Evolutionary conservation across 2,113 vertebrate genomes (phyloP).

Genomic region (Heterotilapia buettikoferi): DNA sequence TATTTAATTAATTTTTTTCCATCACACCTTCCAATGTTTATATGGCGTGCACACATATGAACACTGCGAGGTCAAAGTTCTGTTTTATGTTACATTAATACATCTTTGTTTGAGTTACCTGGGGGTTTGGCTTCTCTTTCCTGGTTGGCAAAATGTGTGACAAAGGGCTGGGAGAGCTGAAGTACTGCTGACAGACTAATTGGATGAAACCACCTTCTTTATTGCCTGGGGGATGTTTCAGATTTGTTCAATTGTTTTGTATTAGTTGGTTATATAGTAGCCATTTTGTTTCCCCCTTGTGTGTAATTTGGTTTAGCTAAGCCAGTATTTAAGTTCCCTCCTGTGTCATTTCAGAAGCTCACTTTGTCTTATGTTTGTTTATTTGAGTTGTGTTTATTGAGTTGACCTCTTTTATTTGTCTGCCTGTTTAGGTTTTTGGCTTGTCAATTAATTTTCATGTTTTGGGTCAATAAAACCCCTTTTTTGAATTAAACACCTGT

Average conservation of each 20-base stretch:
- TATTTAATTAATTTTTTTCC: not conserved
- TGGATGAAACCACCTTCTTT: not conserved
- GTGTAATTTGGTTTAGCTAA: too few relatives aligned
- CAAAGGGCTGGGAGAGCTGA: too few relatives aligned
- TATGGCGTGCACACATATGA: fast-evolving
- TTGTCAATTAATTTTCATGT: not conserved
- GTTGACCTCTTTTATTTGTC: not conserved
- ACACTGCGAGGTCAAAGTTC: not conserved
- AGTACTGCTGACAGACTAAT: not conserved
- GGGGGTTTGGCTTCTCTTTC: too few relatives aligned
- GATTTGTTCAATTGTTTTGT: not conserved
- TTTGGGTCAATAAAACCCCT: not conserved
- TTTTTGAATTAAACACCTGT: not conserved
- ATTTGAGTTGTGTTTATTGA: not conserved
- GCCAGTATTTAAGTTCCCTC: too few relatives aligned
- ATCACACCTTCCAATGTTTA: not conserved
- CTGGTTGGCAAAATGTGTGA: too few relatives aligned
- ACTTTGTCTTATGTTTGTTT: too few relatives aligned
- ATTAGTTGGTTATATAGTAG: not conserved
- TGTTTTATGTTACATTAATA: not conserved
- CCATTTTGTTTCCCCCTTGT: not conserved
- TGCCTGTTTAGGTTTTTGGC: not conserved
- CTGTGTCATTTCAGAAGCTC: too few relatives aligned
- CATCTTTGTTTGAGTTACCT: not conserved
- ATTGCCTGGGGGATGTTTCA: not conserved